A percentile compares a stretch with the other conserved stretches of the same genome.
Evolutionary conservation across 1,140 invertebrate genomes (phyloP).

Genomic region (Nasonia giraulti): DNA sequence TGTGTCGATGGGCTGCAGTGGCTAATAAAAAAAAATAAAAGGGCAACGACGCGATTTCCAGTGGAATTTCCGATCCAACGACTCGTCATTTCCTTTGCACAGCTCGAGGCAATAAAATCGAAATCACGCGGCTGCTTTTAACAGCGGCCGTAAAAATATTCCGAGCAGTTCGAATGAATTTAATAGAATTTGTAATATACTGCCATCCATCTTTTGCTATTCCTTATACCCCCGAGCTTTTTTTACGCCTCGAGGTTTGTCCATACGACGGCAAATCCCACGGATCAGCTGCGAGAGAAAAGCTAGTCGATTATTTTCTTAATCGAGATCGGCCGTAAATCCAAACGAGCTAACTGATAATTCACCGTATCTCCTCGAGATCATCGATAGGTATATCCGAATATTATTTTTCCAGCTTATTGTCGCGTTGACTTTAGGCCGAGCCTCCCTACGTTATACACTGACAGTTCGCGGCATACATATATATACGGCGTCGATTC

Average conservation of each 20-base stretch:
- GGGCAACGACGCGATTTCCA: not conserved
- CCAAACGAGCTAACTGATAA: not conserved
- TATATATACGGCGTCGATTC: not conserved
- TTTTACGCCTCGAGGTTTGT: not conserved
- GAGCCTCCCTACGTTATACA: not conserved
- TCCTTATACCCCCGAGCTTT: not conserved
- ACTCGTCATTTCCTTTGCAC: not conserved
- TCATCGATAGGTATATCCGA: not conserved
- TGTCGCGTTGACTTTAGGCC: not conserved
- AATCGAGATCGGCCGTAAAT: not conserved
- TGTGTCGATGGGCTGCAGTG: too few species aligned
- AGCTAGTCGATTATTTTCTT: not conserved
- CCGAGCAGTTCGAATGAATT: conserved; percentile 36
- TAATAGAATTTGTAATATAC: conserved; percentile 42
- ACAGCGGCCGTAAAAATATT: conserved; percentile 29
- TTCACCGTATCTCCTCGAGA: not conserved
- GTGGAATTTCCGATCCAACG: conserved; percentile 2
- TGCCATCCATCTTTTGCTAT: not conserved
- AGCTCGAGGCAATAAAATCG: conserved; percentile 37
- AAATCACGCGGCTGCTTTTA: conserved; percentile 33
- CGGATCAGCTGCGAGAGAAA: not conserved
- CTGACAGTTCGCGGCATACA: not conserved
- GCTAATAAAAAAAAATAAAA: not conserved
- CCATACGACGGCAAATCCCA: not conserved
- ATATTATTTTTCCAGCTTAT: not conserved